These are phyloP conservation scores for Xanthia icteritia DNA, from an alignment of 2,888 invertebrate genomes.

Conservation along the genomic window DNA sequence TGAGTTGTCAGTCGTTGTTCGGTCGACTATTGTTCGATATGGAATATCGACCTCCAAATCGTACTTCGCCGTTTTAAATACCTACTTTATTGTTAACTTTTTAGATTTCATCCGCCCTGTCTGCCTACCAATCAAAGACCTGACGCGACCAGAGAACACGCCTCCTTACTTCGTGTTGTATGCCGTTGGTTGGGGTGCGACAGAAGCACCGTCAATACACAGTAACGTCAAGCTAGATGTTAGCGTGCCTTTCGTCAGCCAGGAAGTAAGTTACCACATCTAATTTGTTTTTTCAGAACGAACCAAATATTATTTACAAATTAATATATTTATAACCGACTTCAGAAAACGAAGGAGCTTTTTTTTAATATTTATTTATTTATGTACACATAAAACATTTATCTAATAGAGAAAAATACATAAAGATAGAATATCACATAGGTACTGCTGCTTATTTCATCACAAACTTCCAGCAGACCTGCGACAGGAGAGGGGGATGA, in stretches of 20 bases:
- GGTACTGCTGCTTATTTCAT: not conserved
- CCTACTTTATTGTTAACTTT: constrained; percentile 10
- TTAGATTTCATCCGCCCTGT: constrained; percentile 56
- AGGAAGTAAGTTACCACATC: constrained; percentile 11
- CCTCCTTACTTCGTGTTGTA: constrained; percentile 13
- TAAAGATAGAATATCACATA: not conserved
- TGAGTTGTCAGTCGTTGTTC: not conserved
- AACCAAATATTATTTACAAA: too few species aligned
- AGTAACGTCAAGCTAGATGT: constrained; percentile 26
- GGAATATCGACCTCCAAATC: not conserved
- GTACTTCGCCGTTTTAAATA: not conserved
- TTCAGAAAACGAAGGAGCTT: not conserved
- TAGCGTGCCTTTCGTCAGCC: constrained; percentile 12
- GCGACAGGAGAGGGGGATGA: not conserved
- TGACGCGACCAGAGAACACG: constrained; percentile 9
- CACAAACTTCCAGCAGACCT: not conserved
- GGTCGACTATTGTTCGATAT: not conserved
- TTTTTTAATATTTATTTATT: not conserved
- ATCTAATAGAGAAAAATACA: not conserved
- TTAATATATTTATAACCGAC: not conserved
- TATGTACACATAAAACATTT: not conserved
- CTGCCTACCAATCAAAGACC: constrained; percentile 44
- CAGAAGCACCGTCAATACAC: not conserved
- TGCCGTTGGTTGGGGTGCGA: constrained; percentile 53
- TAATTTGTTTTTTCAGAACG: not conserved